Conservation (phyloP, 2,797 vertebrate species). For the Clamator glandarius region DNA sequence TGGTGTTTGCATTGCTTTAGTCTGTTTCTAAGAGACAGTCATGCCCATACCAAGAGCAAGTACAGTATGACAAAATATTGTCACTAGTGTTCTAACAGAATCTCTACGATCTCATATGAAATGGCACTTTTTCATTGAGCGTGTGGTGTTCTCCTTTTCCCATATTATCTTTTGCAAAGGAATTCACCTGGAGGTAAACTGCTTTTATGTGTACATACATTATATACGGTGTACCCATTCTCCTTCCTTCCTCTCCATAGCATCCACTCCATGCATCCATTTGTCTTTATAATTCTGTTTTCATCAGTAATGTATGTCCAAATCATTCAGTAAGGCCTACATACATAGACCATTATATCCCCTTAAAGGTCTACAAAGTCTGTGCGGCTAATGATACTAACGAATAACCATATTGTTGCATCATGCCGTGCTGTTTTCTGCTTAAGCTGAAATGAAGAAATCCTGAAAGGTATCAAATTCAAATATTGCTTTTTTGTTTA, state of each 20-base stretch:
- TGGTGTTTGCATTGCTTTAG: slow-evolving; percentile 46
- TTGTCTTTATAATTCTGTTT: neutral
- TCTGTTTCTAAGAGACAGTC: slow-evolving; percentile 69
- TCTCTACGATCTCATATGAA: neutral
- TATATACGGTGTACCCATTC: neutral
- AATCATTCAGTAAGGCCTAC: neutral
- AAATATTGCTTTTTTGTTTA: neutral
- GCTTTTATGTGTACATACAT: neutral
- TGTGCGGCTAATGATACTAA: neutral
- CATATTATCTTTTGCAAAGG: neutral
- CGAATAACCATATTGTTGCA: neutral
- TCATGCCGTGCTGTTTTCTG: neutral
- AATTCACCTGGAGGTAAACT: neutral
- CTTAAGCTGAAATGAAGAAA: neutral
- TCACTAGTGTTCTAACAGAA: slow-evolving; percentile 1
- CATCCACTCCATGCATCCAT: neutral
- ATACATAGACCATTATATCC: neutral
- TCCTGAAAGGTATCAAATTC: neutral
- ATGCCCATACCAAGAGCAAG: slow-evolving; percentile 24
- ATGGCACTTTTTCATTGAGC: slow-evolving; percentile 15
- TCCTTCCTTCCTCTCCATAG: neutral
- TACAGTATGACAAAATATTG: slow-evolving; percentile 69
- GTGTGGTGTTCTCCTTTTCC: neutral
- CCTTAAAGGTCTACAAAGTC: too few relatives aligned
- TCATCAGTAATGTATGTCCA: neutral